Conservation (phyloP, 2,113 vertebrate species). For the Oryzias javanicus region DNA sequence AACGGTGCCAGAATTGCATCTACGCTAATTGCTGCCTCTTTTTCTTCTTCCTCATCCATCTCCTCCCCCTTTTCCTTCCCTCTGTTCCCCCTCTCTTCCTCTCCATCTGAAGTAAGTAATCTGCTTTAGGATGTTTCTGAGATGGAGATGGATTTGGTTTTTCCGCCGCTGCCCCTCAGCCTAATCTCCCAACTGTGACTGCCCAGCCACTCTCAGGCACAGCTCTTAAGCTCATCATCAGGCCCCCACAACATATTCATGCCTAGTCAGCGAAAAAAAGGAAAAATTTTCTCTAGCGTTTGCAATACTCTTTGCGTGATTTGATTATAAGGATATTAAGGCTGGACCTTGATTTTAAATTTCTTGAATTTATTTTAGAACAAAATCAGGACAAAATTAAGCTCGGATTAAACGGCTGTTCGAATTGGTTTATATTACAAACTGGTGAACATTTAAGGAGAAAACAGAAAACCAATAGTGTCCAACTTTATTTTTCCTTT, state of each 20-base stretch:
- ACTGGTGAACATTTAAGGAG: conserved; percentile 2
- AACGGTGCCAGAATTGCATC: conserved; percentile 72
- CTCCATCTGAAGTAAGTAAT: conserved; percentile 69
- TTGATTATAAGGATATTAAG: conserved; percentile 47
- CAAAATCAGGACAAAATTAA: conserved; percentile 3
- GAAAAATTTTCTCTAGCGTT: conserved; percentile 67
- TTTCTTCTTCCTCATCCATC: conserved; percentile 46
- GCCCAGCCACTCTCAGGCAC: conserved; percentile 44
- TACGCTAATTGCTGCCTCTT: conserved; percentile 71
- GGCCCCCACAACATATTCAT: conserved; percentile 32
- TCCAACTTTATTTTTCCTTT: not conserved
- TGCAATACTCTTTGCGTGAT: conserved; percentile 74
- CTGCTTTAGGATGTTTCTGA: conserved; percentile 77
- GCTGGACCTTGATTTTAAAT: conserved; percentile 48
- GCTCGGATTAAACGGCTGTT: conserved; percentile 8
- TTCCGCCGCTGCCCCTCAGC: conserved; percentile 67
- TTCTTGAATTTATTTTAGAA: conserved; percentile 16
- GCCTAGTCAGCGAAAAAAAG: conserved; percentile 67
- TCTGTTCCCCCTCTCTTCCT: conserved; percentile 23
- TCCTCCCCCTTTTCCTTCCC: conserved; percentile 22
- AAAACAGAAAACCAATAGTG: too few species aligned
- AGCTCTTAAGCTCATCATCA: conserved; percentile 69
- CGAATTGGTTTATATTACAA: not conserved
- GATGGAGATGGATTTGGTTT: conserved; percentile 77
- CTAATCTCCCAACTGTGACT: conserved; percentile 72